Base-by-base conservation (phyloP, 1,140 invertebrate species). In the Drosophila chauvacae region DNA sequence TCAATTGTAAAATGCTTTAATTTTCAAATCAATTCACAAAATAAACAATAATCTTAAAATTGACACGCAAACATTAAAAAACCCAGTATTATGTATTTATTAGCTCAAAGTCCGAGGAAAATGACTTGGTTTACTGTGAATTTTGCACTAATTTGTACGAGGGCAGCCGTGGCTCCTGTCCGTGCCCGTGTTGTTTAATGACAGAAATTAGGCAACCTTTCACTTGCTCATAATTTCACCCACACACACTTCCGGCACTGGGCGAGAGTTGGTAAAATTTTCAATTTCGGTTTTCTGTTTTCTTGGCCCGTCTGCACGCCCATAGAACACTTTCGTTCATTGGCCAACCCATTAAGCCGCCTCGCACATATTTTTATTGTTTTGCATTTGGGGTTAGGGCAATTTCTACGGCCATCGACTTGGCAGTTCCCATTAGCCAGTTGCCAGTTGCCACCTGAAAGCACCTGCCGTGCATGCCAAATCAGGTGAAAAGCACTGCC, bases 311-410 rank as follows among this genome's bases (percentile, higher is more conserved):
- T 59, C 69, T 71, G 55, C 69, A 45, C 68, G 50, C 45, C 69
- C 59, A 76, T 55, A 86, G 83, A 86, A 86, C 83, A 86, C 83
- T 88, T 86, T 86, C 83, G 77, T 88, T 87, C 62, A 23, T 47
- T 71, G 50, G 68, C 16, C 35, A 70, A 57, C 18, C 41, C 50
- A 20, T 57, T 48, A 71, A 70, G 18, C 53, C 42, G 14, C 20
- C 55, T 51, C 41, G 47, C 28, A 66, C 73, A 75, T 56, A 73
- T 72, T 71, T 56, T 72, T 58, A 70, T 59, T 71, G 60, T 51
- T 60, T 81, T 74, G 74, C 64, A 85, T 86, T 86, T 86, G 69
- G 83, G 66, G 83, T 85, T 85, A 85, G 83, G 82, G 83, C 82
- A 81, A 72, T 85, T 85, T 85, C 73, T 63, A 70, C 72, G 71